Evolutionary conservation across 2,113 vertebrate genomes (phyloP).

Genomic region (Zapornia atra): DNA sequence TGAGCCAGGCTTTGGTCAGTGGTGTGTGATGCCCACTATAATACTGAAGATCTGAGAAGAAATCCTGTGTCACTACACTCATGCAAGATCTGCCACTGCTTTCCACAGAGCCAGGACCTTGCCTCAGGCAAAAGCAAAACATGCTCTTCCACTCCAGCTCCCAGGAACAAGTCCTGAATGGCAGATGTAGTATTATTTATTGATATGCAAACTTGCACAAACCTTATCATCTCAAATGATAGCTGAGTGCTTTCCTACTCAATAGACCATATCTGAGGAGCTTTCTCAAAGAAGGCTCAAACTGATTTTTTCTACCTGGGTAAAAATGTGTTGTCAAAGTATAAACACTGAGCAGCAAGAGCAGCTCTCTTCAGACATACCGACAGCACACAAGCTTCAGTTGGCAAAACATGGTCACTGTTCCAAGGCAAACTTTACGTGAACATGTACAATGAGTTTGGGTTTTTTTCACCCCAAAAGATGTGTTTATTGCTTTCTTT

Average conservation of each 20-base stretch:
- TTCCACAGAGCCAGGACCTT: not conserved
- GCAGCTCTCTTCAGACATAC: conserved; percentile 17
- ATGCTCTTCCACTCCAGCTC: conserved; percentile 42
- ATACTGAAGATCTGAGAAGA: not conserved
- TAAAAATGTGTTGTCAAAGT: not conserved
- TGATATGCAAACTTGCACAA: conserved; percentile 18
- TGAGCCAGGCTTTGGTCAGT: not conserved
- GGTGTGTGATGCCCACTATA: not conserved
- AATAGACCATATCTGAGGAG: not conserved
- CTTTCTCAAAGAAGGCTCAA: not conserved
- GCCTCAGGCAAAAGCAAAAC: conserved; percentile 58
- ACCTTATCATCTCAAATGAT: conserved; percentile 27
- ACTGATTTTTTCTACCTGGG: not conserved
- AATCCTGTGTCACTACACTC: not conserved
- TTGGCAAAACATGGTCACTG: not conserved
- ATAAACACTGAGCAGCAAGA: not conserved
- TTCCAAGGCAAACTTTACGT: conserved; percentile 1
- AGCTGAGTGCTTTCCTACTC: not conserved
- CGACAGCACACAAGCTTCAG: not conserved
- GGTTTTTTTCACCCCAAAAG: not conserved
- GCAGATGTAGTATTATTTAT: conserved; percentile 65
- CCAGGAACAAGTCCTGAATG: conserved; percentile 30
- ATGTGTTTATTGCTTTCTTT: conserved; percentile 9
- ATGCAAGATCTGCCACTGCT: not conserved
- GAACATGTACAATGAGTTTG: not conserved